Base-by-base conservation (phyloP, 2,113 vertebrate genomes). In the Silurus glanis region DNA sequence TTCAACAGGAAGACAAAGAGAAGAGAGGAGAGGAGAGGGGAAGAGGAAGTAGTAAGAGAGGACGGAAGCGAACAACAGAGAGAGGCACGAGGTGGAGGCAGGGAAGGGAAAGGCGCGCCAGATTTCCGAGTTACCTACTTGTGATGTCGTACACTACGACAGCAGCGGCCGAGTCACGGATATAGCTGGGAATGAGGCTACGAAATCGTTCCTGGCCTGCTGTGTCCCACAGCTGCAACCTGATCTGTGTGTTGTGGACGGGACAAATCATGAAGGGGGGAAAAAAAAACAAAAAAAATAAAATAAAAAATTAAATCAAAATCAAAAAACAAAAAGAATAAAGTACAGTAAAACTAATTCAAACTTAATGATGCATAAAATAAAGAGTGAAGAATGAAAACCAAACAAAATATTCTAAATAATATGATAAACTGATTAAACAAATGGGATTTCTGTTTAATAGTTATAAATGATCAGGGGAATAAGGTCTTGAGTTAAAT, bases 71-170 rank as follows among this genome's bases (percentile, higher is more conserved):
- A 82, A 76, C 23, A 58, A 49, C 6, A 45, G 13, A 89, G 92
- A 90, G 94, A 95, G 94, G 95, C 80, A 93, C 89, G 85, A 78
- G 95, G 94, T 93, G 95, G 94, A 93, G 92, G 93, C 86, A 90
- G 45, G 79, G 74, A 71, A 91, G 90, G 94, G 95, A 94, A 94
- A 66, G 92, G 87, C 2, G 58, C 14, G 28, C 4, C 56, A 81
- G 67, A 61, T 92, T 13, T 80, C 91, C 25, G 14, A 91, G 90
- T 95, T 96, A 97, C 98, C 94, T 97, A 99, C 98, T 99, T 97
- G 98, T 99, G 92, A 99, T 99, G 97, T 99, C 98, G 93, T 99
- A 99, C 92, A 99, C 98, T 94, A 99, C 98, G 93, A 99, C 98
- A 47, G 98, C 97, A 87, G 97, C 98, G 69, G 97, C 97, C 86